Conservation (phyloP, 2,888 invertebrate species). For the Operophtera brumata region DNA sequence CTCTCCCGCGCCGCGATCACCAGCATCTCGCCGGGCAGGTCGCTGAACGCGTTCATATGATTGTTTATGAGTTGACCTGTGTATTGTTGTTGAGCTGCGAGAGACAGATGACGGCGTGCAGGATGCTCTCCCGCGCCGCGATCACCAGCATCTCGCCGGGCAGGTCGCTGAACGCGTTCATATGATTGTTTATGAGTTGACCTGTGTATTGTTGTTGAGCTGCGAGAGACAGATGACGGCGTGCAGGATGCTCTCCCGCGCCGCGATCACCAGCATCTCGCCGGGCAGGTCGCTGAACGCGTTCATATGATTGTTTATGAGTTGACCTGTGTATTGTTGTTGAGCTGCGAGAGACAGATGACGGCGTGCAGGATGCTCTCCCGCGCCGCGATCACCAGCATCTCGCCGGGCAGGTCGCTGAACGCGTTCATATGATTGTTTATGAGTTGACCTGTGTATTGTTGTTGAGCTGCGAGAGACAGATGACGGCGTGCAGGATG, state of each 20-base stretch:
- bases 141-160: conserved; percentile 83
- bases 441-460: conserved; percentile 79
- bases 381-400: conserved; percentile 79
- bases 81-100: conserved; percentile 46
- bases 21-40: conserved; percentile 83
- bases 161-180: conserved; percentile 65
- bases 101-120: conserved; percentile 75
- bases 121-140: conserved; percentile 79
- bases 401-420: conserved; percentile 83
- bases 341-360: conserved; percentile 71
- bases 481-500: conserved; percentile 75
- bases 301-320: too few relatives aligned
- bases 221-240: conserved; percentile 75
- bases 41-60: conserved; percentile 85
- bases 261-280: conserved; percentile 81
- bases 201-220: conserved; percentile 68
- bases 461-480: conserved; percentile 79
- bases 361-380: conserved; percentile 80
- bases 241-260: conserved; percentile 80
- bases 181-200: conserved; percentile 36
- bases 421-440: conserved; percentile 81
- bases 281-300: conserved; percentile 79
- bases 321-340: conserved; percentile 69
- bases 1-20: conserved; percentile 80
- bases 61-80: too few relatives aligned